A percentile compares a stretch with the other conserved stretches of the same genome.
Evolutionary conservation across 2,797 vertebrate species (phyloP).

Genomic region (Ciconia nigra): DNA sequence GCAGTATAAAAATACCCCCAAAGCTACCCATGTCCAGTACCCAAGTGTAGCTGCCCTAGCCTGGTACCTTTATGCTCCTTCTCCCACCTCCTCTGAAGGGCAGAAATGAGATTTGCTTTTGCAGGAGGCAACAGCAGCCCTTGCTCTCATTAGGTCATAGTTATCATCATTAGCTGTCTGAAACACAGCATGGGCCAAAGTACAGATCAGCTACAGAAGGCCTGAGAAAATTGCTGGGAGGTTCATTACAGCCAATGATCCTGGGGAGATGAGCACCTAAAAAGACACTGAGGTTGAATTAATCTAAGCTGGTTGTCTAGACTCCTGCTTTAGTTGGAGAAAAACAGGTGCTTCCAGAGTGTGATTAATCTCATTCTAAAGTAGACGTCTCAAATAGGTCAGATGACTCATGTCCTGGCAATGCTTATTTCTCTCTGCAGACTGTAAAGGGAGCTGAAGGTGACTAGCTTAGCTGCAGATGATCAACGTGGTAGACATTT

Average conservation of each 20-base stretch:
- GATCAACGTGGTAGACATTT: not conserved
- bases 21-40: not conserved
- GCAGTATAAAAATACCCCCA: not conserved
- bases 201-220: not conserved
- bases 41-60: fast-evolving
- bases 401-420: conserved; percentile 58
- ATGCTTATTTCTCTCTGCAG: conserved; percentile 23
- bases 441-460: conserved; percentile 2
- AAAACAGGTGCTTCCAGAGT: conserved; percentile 40
- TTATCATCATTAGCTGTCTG: conserved; percentile 22
- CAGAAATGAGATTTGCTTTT: not conserved
- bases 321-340: conserved; percentile 15
- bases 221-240: not conserved
- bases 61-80: not conserved
- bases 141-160: conserved; percentile 6
- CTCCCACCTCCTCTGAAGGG: not conserved
- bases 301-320: conserved; percentile 41
- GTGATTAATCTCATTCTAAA: conserved; percentile 39
- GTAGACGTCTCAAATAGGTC: conserved; percentile 49
- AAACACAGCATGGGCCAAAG: conserved; percentile 17
- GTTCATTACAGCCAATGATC: not conserved
- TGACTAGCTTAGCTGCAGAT: not conserved
- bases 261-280: not conserved
- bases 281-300: not conserved
- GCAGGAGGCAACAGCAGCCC: not conserved